Evolutionary conservation across 2,888 invertebrate genomes (phyloP).

Genomic region (Drosophila incognita): DNA sequence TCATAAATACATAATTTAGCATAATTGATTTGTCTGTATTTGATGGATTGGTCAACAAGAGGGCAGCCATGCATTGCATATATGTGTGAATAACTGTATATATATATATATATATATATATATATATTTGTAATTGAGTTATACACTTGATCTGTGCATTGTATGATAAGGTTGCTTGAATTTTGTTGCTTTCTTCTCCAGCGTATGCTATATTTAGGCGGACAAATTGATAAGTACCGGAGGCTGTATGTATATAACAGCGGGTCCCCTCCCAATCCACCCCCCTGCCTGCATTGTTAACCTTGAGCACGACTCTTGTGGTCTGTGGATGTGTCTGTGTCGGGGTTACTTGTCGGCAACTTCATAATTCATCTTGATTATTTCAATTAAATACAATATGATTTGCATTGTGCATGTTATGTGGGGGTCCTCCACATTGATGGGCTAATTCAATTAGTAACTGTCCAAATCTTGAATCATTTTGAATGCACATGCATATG

Average conservation of each 20-base stretch:
- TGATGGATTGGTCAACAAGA: conserved; percentile 38
- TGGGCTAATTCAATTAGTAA: conserved; percentile 71
- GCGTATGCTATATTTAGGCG: conserved; percentile 50
- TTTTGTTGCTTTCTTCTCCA: conserved; percentile 20
- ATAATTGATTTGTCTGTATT: conserved; percentile 70
- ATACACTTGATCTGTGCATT: conserved; percentile 16
- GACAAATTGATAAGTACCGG: conserved; percentile 67
- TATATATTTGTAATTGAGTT: conserved; percentile 25
- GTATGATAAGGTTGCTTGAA: conserved; percentile 49
- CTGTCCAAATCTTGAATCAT: conserved; percentile 32
- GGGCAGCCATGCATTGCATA: conserved; percentile 14
- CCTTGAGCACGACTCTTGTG: conserved; percentile 67
- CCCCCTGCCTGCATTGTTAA: conserved; percentile 52
- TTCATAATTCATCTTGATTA: conserved; percentile 72
- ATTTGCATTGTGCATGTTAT: conserved; percentile 64
- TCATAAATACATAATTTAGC: conserved; percentile 63
- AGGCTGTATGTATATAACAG: conserved; percentile 24
- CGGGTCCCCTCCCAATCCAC: conserved; percentile 9
- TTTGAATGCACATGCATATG: conserved; percentile 18
- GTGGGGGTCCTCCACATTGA: conserved; percentile 65
- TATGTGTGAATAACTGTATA: conserved; percentile 1
- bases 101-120: conserved; percentile 26
- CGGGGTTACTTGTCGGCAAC: conserved; percentile 54
- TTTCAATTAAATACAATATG: conserved; percentile 77
- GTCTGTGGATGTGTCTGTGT: conserved; percentile 10